Evolutionary conservation across 2,797 vertebrate species (phyloP), one percentile per base, ranked within the genome.

Genomic region (Hyperoplus immaculatus): DNA sequence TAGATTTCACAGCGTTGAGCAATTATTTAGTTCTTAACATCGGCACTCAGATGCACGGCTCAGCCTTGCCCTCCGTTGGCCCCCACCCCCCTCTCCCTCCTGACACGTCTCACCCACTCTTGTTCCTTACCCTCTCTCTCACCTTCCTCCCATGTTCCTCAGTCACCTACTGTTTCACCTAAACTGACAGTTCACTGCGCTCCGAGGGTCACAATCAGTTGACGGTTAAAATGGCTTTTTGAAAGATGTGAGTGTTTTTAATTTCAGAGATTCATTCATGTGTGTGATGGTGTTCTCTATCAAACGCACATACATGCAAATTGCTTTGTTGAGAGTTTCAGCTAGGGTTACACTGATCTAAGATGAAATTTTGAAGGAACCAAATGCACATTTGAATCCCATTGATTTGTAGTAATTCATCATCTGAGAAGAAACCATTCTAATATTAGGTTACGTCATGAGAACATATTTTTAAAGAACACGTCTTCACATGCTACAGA

Each of bases 1-100:
- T 55, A 69, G 54, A 75, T 89, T 92, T 92, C 88, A 89, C 86
- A 82, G 84, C 46, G 13, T 74, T 75, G 74, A 91, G 91, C 86
- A 91, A 91, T 94, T 93, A 92, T 93, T 91, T 80, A 85, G 76
- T 84, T 85, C 84, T 88, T 83, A 86, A 82, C 86, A 82, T 82
- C 71, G 65, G 72, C 77, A 73, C 78, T 75, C 74, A 72, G 73
- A 78, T 68, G 63, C 73, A 69, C 49, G 9, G 45, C 75, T 76
- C 77, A 64, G 78, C 78, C 86, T 82, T 77, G 73, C 71, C 56
- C 85, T 84, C 50, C 41, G 62, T 70, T 42, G 69, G 54, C 76
- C 72, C 70, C n/a, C 29, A 29, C 29, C 29, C 29, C 29, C 29
- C 29, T 29, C 29, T 29, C 29, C 29, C 29, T 29, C 21, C 29